phyloP scores from a whole-genome alignment of 2,888 invertebrate species.

The Fragum whitleyi region DNA sequence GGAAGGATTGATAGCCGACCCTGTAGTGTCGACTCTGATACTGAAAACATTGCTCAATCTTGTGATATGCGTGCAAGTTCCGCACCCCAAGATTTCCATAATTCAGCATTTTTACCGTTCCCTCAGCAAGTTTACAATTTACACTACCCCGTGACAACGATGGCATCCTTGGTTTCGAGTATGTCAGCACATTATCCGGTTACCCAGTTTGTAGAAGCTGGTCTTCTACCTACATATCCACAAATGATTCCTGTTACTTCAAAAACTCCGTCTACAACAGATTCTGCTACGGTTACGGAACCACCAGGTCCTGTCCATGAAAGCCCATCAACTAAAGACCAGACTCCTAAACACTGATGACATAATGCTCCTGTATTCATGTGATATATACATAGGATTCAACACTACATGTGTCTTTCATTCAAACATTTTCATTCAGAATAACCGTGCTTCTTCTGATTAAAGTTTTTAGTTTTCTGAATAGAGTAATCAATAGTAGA shows the following conservation, averaged over 20 bases:
- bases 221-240: constrained; percentile 46
- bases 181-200: constrained; percentile 37
- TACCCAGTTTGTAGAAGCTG: constrained; percentile 56
- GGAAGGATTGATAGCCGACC: constrained; percentile 13
- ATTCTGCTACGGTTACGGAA: not conserved
- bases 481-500: not conserved
- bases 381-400: constrained; percentile 3
- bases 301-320: not conserved
- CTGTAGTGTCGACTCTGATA: constrained; percentile 12
- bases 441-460: not conserved
- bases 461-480: not conserved
- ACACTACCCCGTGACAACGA: constrained; percentile 47
- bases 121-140: constrained; percentile 57
- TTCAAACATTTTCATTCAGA: constrained; percentile 34
- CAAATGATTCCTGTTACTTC: constrained; percentile 6
- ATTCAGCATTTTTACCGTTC: constrained; percentile 41
- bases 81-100: constrained; percentile 27
- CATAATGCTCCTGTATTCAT: constrained; percentile 2
- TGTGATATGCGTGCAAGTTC: not conserved
- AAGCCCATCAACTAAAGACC: not conserved
- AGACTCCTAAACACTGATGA: not conserved
- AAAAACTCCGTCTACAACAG: not conserved
- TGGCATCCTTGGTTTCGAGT: constrained; percentile 39
- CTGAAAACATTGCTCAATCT: constrained; percentile 40
- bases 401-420: constrained; percentile 51